Evolutionary conservation across 2,797 vertebrate genomes (phyloP).

Genomic region (Chelonia mydas): DNA sequence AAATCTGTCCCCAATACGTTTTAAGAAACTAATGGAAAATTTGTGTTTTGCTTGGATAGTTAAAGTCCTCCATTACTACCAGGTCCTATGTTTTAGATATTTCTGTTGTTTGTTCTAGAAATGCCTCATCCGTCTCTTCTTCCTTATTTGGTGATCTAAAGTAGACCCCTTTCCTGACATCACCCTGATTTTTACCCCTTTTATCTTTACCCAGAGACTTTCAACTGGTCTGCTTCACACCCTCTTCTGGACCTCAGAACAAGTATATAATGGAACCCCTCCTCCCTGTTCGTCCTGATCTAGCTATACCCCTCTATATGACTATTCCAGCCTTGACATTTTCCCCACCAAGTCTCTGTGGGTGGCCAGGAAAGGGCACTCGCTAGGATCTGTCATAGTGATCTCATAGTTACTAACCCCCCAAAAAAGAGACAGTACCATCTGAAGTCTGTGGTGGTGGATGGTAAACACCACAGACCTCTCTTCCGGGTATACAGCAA

Average conservation of each 20-base stretch:
- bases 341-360: neutral
- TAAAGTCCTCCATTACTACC: neutral
- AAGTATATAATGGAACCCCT: neutral
- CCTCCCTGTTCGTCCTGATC: neutral
- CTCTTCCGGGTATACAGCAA: neutral
- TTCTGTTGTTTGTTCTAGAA: neutral
- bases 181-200: neutral
- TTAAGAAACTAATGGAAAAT: neutral
- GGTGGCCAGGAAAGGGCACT: neutral
- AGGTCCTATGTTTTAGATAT: neutral
- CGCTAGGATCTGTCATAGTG: neutral
- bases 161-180: neutral
- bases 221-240: neutral
- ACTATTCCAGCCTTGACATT: neutral
- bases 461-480: neutral
- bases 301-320: neutral
- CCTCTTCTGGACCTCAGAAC: neutral
- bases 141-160: neutral
- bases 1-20: neutral
- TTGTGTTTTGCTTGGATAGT: neutral
- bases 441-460: neutral
- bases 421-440: neutral
- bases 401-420: neutral
- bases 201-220: neutral
- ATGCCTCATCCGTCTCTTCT: neutral